A percentile compares a stretch with the other conserved stretches of the same genome.
phyloP scores from a whole-genome alignment of 2,797 vertebrate species.

The Tokudaia muenninki region DNA sequence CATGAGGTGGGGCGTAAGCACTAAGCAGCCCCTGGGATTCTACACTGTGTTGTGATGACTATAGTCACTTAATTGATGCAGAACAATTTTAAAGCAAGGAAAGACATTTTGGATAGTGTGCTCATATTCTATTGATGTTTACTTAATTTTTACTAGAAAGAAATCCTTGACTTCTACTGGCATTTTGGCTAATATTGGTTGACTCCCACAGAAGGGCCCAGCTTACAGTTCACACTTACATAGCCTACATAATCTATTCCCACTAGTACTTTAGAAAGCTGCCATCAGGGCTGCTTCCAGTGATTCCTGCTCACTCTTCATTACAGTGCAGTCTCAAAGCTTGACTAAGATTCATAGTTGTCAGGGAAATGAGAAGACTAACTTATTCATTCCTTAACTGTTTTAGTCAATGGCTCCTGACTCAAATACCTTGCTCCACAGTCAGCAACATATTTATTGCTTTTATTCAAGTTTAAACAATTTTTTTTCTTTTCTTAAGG shows the following conservation, averaged over 20 bases:
- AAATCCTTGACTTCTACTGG: not conserved
- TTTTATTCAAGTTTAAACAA: not conserved
- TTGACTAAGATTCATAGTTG: not conserved
- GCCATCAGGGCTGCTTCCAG: not conserved
- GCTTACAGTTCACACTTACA: not conserved
- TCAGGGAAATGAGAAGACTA: not conserved
- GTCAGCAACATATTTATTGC: not conserved
- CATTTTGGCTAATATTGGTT: not conserved
- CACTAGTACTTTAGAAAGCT: not conserved
- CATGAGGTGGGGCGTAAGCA: no score
- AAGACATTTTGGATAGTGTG: not conserved
- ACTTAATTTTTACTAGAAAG: not conserved
- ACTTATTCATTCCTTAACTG: not conserved
- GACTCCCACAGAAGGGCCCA: not conserved
- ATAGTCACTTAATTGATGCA: not conserved
- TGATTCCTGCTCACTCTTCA: not conserved
- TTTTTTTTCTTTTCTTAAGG: not conserved
- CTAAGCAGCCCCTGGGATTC: not conserved
- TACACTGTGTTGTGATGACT: not conserved
- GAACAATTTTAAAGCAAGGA: not conserved
- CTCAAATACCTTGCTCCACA: not conserved
- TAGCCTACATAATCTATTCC: not conserved
- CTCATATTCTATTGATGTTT: not conserved
- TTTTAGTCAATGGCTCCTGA: not conserved
- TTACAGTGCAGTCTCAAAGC: not conserved